phyloP scores from a whole-genome alignment of 2,113 vertebrate genomes.

The Nothoprocta pentlandii region DNA sequence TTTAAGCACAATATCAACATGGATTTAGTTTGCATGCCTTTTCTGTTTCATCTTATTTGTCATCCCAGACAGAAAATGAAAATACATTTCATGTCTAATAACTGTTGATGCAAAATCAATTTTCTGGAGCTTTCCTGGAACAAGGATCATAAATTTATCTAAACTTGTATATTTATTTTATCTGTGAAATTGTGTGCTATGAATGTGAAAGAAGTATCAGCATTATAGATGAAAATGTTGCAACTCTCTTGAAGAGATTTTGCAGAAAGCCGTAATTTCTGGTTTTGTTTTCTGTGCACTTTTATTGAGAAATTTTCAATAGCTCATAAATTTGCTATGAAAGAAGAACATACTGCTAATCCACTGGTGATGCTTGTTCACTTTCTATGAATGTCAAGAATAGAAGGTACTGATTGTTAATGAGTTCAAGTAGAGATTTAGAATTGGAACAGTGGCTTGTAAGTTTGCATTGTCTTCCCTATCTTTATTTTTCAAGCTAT shows the following conservation, averaged over 20 bases:
- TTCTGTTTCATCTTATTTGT: slow-evolving; percentile 10
- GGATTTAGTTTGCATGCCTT: background rate
- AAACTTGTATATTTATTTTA: background rate
- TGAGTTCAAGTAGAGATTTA: background rate
- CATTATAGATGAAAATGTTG: background rate
- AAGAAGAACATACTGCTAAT: background rate
- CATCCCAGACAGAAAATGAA: background rate
- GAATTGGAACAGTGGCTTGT: background rate
- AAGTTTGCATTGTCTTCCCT: background rate
- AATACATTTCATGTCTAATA: too few relatives aligned
- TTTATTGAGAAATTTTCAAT: background rate
- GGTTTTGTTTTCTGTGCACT: background rate
- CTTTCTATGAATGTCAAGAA: background rate
- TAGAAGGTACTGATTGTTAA: background rate
- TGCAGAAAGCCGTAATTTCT: background rate
- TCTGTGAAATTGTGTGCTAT: background rate
- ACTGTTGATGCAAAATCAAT: background rate
- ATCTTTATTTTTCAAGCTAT: background rate
- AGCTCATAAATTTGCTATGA: background rate
- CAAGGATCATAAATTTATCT: background rate
- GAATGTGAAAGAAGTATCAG: background rate
- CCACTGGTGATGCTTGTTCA: background rate
- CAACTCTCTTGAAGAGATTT: background rate
- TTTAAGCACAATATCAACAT: background rate
- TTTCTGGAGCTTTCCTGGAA: background rate